Evolutionary conservation across 2,113 vertebrate species (phyloP), one percentile per base, ranked within the genome.

Genomic region (Otolemur garnettii): DNA sequence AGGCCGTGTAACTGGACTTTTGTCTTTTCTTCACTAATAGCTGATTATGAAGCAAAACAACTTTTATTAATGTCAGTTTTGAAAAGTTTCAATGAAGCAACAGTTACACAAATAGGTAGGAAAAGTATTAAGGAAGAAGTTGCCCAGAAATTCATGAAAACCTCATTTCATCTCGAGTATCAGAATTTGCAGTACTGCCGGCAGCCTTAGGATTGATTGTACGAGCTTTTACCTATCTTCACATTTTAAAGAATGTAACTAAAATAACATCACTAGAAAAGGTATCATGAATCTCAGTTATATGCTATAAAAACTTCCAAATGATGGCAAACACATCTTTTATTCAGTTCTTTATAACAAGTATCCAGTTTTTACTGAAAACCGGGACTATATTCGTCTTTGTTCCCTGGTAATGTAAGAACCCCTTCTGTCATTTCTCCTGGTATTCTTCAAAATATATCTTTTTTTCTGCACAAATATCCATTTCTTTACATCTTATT

Each of bases 11-110:
- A 55, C 26, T 53, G 64, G 45, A 71, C 64, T 64, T 71, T 69
- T 85, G 13, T 50, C 60, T 17, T 57, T 13, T 81, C 42, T 80
- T 86, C 55, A 94, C 6, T 22, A 2, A 68, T 12, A 81, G 59
- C 19, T 60, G 5, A 74, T 45, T 50, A 50, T 8, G 19, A 13
- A 45, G 53, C 22, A 11, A 85, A 64, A 59, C 28, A 45, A 71
- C 6, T 38, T 22, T 45, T 64, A 26, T 5, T 92, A 10, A n/a
- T 30, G 2, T 18, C 90, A 55, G 72, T 77, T 93, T 86, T 45
- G n/a, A 64, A 77, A 60, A 55, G 13, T n/a, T 92, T 81, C 53
- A 35, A 35, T 94, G 69, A 90, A 96, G 35, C 19, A 82, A 26
- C 2, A 62, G 28, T 30, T 60, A 68, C 4, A 66, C 7, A 86